Base-by-base conservation (phyloP, 2,888 invertebrate genomes). In the Catocala sponsa region DNA sequence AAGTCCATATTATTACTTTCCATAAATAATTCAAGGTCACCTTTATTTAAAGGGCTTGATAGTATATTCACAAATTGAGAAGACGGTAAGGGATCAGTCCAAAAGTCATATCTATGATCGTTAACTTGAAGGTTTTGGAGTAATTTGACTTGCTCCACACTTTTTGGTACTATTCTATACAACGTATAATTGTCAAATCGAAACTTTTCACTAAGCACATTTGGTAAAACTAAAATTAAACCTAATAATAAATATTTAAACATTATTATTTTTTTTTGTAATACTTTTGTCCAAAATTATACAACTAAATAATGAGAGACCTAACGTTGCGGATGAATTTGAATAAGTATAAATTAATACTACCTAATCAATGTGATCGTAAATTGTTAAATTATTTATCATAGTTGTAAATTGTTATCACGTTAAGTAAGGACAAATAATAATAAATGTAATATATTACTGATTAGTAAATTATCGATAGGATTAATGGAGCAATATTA, bases 151-250 rank as follows among this genome's bases (percentile, higher is more conserved):
- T 96, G 94, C 0, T 84, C 80, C 0, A 79, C 69, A 56, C 85
- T 91, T 47, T 84, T 79, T 0, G 96, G 95, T 2, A 82, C 77
- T 5, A 96, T 83, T 74, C 95, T 91, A 70, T 95, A 96, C 10
- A 96, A 91, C 12, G 83, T 80, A 59, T 86, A 84, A 57, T 89
- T 86, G 35, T 88, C 87, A 33, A 76, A 89, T 35, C 84, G 72
- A 42, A 83, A 66, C 58, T 84, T 87, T 63, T 80, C 85, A 70
- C 77, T 64, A 0, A 72, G 55, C 1, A 70, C 74, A 66, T 71
- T 56, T 9, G 64, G 32, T 56, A 62, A 55, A 1, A 56, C 32
- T 35, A 76, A 44, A 42, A 67, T 15, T 51, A 74, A 64, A 53
- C 66, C 5, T 56, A 73, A 2, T 0, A 74, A 4, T 10, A 67